Conservation (phyloP, 2,888 invertebrate genomes). For the Pyrrhia umbra region DNA sequence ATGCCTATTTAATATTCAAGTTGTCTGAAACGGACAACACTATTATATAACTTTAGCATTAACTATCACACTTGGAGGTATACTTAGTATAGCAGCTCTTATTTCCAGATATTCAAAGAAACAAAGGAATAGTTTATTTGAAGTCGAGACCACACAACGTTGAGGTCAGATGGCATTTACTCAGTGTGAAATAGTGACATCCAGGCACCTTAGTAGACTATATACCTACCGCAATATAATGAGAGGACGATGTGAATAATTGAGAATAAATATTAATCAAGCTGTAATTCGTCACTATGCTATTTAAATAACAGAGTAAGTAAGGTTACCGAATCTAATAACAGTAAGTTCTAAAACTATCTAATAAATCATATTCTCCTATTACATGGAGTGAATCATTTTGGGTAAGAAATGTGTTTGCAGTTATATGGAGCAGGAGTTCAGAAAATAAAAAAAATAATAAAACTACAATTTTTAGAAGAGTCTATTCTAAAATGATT, state of each 20-base stretch:
- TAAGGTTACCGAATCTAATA: no score
- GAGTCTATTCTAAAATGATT: no score
- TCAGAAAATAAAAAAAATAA: no score
- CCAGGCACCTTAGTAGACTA: conserved; percentile 6
- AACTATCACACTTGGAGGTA: not conserved
- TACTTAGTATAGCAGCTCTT: not conserved
- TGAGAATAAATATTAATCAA: not conserved
- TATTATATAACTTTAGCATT: not conserved
- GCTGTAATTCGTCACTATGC: not conserved
- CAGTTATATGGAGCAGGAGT: no score
- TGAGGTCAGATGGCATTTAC: conserved; percentile 37
- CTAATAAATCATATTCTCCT: no score
- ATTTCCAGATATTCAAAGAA: conserved; percentile 13
- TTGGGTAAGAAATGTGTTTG: no score
- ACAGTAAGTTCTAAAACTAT: no score
- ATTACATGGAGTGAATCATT: no score
- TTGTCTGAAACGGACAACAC: not conserved
- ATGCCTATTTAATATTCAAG: no score
- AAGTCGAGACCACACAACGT: conserved; percentile 40
- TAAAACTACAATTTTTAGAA: no score
- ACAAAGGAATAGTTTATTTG: conserved; percentile 26
- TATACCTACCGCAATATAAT: not conserved
- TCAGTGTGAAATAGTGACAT: conserved; percentile 28
- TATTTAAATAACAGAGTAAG: not conserved
- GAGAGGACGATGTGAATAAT: not conserved